Evolutionary conservation across 2,113 vertebrate species (phyloP).

Genomic region (Catharus fuscescens): DNA sequence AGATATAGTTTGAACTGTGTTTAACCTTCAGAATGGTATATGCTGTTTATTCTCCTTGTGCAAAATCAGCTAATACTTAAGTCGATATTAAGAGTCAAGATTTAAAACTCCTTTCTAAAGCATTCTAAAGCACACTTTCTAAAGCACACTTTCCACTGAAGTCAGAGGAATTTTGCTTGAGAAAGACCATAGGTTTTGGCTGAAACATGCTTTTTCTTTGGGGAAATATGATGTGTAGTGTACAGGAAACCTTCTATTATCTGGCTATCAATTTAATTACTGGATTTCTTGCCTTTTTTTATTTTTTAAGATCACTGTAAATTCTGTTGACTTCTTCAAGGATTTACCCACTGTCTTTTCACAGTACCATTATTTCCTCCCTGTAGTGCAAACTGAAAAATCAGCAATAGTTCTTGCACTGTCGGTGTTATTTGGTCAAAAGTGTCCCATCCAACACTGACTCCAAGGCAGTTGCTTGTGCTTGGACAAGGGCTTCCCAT

Average conservation of each 20-base stretch:
- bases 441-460: background rate
- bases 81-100: background rate
- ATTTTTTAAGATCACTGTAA: background rate
- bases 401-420: background rate
- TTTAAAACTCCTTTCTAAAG: background rate
- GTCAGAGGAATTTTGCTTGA: background rate
- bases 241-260: background rate
- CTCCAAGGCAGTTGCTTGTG: accelerated
- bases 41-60: slow-evolving; percentile 31
- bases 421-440: background rate
- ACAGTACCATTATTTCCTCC: background rate
- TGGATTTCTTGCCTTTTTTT: background rate
- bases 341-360: background rate
- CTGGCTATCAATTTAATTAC: background rate
- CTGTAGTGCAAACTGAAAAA: background rate
- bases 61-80: slow-evolving; percentile 29
- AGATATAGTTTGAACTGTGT: background rate
- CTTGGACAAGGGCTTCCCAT: too few relatives aligned
- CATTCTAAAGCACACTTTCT: background rate
- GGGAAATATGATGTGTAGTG: background rate
- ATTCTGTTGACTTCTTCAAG: background rate
- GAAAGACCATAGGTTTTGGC: background rate
- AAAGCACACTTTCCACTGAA: background rate
- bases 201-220: background rate
- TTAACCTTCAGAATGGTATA: slow-evolving; percentile 12